Percentiles rank a stretch among this genome's conserved stretches.
These are phyloP conservation scores for Zaprionus vittiger DNA, from an alignment of 1,140 invertebrate genomes.

Conservation along the genomic window DNA sequence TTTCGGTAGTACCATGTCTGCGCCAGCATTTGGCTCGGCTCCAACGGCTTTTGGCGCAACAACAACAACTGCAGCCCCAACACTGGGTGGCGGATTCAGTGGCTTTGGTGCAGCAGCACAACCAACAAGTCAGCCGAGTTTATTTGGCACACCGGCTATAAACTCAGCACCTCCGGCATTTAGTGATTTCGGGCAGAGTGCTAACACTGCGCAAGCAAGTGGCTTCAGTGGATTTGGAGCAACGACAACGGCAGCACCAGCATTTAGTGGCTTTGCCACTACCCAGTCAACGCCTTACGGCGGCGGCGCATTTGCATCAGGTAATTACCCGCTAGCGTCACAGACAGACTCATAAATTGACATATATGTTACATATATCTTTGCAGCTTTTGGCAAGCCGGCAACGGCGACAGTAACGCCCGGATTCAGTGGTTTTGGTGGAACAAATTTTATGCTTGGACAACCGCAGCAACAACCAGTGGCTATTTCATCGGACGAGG, in stretches of 20 bases:
- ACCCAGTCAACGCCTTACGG: slow-evolving; percentile 84
- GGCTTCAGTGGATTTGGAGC: slow-evolving; percentile 87
- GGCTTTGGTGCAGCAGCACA: slow-evolving; percentile 57
- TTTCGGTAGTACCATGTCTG: slow-evolving; percentile 71
- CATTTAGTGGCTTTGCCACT: slow-evolving; percentile 85
- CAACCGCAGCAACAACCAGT: slow-evolving; percentile 86
- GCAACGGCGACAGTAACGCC: slow-evolving; percentile 76
- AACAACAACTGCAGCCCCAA: slow-evolving; percentile 64
- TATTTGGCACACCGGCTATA: slow-evolving; percentile 72
- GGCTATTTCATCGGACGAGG: slow-evolving; percentile 88
- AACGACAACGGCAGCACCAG: slow-evolving; percentile 78
- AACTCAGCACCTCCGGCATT: slow-evolving; percentile 79
- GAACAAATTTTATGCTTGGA: slow-evolving; percentile 83
- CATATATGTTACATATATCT: slow-evolving; percentile 24
- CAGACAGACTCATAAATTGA: neutral
- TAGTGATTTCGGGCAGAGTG: slow-evolving; percentile 75
- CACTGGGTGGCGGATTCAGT: slow-evolving; percentile 68
- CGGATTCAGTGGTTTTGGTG: slow-evolving; percentile 85
- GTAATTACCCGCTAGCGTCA: slow-evolving; percentile 35
- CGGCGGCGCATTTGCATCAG: slow-evolving; percentile 68
- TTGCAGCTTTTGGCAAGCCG: slow-evolving; percentile 75
- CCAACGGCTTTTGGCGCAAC: slow-evolving; percentile 46
- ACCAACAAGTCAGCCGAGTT: slow-evolving; percentile 57
- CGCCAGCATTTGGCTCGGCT: slow-evolving; percentile 43
- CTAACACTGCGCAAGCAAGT: slow-evolving; percentile 60